These are phyloP conservation scores for Amaurobius ferox DNA, from an alignment of 2,888 invertebrate species.

Conservation along the genomic window DNA sequence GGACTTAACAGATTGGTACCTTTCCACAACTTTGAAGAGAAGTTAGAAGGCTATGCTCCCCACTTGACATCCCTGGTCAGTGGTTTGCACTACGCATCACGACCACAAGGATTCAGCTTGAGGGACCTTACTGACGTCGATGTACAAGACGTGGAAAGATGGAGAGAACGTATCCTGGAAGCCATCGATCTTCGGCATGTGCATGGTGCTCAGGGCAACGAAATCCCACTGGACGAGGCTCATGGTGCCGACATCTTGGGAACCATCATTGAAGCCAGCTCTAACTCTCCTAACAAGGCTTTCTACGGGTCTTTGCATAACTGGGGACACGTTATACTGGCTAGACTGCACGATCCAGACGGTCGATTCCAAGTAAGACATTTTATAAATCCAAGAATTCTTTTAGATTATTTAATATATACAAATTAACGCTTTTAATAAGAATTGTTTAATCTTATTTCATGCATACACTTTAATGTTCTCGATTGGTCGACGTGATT, in stretches of 20 bases:
- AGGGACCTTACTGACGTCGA: slow-evolving; percentile 44
- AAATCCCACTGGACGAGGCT: slow-evolving; percentile 82
- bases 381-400: no score
- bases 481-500: no score
- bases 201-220: slow-evolving; percentile 79
- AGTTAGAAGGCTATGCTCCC: slow-evolving; percentile 73
- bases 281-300: slow-evolving; percentile 78
- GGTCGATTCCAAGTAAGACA: slow-evolving; percentile 83
- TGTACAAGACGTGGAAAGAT: slow-evolving; percentile 81
- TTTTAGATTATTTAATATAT: no score
- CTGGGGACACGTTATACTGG: slow-evolving; percentile 87
- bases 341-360: slow-evolving; percentile 89
- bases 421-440: no score
- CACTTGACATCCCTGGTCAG: slow-evolving; percentile 73
- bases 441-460: no score
- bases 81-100: slow-evolving; percentile 72
- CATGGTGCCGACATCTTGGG: slow-evolving; percentile 88
- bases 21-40: slow-evolving; percentile 78
- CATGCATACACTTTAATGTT: no score
- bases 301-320: slow-evolving; percentile 86
- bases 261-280: slow-evolving; percentile 83
- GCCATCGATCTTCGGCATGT: slow-evolving; percentile 84
- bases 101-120: slow-evolving; percentile 69
- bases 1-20: slow-evolving; percentile 83
- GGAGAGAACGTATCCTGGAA: slow-evolving; percentile 82